Base-by-base conservation (phyloP, 2,888 invertebrate species). In the Imbricaverruca yamaguchii region DNA sequence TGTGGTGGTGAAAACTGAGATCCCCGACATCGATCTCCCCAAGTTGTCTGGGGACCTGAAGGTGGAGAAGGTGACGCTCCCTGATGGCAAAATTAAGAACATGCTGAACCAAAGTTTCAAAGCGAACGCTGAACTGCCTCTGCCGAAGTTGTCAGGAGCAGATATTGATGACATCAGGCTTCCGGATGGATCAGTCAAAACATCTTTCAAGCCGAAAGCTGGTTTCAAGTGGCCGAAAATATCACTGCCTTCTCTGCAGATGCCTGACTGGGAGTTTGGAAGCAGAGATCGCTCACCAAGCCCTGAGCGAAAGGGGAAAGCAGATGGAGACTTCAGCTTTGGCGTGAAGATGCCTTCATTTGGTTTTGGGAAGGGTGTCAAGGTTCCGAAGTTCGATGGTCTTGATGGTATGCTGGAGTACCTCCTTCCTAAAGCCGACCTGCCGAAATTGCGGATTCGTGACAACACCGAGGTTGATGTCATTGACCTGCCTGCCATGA, bases 151-250 rank as follows among this genome's bases (percentile, higher is more conserved):
- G 18, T 18, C 74, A 8, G 74, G 74, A 1, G 74, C 74, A 15
- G 74, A 74, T 13, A 74, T 74, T 74, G 25, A 39, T 18, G 74
- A 74, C 9, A 1, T 53, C 8, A 74, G 53, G 21, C 74, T 74
- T 3, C 74, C 74, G 1, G 53, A 74, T 25, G 74, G 74, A 18
- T 53, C 74, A 10, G 13, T 74, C 4, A 74, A 74, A 13, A 74
- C 74, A 39, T 25, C 74, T 6, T 74, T 53, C 53, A 39, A 25
- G 53, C 74, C 74, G 7, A 74, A 74, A 13, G 18, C 74, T 4
- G 74, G 74, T 18, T 74, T 39, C 53, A 74, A 74, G 21, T 74
- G 74, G 74, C 74, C 74, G 0, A 53, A 74, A 53, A 74, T 74
- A 18, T 15, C 53, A 0, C 53, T 74, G 6, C 74, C 74, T 1